Evolutionary conservation across 2,797 vertebrate species (phyloP).

Genomic region (Danio kyathit): DNA sequence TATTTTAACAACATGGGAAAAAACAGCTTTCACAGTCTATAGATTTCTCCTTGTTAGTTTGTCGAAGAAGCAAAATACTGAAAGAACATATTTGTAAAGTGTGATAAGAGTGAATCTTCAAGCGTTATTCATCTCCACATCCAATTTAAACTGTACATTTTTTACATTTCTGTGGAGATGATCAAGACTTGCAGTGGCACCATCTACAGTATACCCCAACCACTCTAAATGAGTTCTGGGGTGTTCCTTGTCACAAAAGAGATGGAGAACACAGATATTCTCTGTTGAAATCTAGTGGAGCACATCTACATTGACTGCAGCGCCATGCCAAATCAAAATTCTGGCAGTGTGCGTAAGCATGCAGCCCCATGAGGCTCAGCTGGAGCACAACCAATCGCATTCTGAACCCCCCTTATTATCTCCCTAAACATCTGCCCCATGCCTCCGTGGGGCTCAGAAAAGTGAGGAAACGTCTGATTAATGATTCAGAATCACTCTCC

Average conservation of each 20-base stretch:
- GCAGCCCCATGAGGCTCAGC: constrained; percentile 36
- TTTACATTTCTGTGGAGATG: neutral
- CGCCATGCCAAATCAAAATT: constrained; percentile 45
- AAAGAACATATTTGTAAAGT: neutral
- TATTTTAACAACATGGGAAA: neutral
- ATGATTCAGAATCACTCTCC: constrained; percentile 54
- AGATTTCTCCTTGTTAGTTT: constrained; percentile 8
- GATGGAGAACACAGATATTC: neutral
- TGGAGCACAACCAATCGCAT: constrained; percentile 53
- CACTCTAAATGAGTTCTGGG: neutral
- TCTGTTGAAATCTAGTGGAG: constrained; percentile 9
- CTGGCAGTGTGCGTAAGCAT: constrained; percentile 34
- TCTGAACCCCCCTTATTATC: constrained; percentile 51
- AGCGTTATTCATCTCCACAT: constrained; percentile 7
- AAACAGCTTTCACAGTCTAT: neutral
- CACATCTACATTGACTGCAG: constrained; percentile 24
- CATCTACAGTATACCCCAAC: neutral
- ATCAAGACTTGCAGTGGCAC: neutral
- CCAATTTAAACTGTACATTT: neutral
- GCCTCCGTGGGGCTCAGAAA: constrained; percentile 35
- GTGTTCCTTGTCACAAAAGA: neutral
- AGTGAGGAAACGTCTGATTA: constrained; percentile 52
- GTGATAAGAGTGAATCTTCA: neutral
- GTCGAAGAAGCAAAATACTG: constrained; percentile 1
- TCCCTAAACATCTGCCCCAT: constrained; percentile 57